Conservation (phyloP, 2,888 invertebrate species). For the Campoplex nolae region DNA sequence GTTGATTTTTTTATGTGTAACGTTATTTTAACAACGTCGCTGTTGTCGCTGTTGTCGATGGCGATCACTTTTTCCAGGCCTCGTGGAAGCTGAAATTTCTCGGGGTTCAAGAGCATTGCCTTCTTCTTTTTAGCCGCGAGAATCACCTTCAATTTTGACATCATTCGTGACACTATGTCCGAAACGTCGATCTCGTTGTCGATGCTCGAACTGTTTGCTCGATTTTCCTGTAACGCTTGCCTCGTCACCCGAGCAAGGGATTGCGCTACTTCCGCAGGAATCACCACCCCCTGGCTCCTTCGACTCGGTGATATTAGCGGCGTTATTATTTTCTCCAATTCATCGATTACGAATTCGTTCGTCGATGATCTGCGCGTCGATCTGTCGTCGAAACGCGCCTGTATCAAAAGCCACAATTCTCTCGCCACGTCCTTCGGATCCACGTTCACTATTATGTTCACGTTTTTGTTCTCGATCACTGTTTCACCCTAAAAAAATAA, state of each 20-base stretch:
- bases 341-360: conserved; percentile 33
- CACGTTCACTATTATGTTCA: conserved; percentile 74
- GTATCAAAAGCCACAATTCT: conserved; percentile 73
- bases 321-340: conserved; percentile 67
- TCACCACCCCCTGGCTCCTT: conserved; percentile 59
- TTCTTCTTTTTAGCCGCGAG: neutral
- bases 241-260: conserved; percentile 71
- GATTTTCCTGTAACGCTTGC: conserved; percentile 54
- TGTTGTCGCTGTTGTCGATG: neutral
- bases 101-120: neutral
- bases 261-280: conserved; percentile 64
- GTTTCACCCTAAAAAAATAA: conserved; percentile 53
- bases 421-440: conserved; percentile 73
- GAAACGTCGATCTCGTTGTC: conserved; percentile 70
- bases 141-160: conserved; percentile 61
- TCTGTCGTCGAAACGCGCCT: conserved; percentile 63
- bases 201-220: conserved; percentile 25
- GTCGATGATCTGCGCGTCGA: conserved; percentile 26
- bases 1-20: conserved; percentile 42
- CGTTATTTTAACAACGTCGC: conserved; percentile 23
- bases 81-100: neutral
- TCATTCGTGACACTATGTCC: conserved; percentile 71
- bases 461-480: conserved; percentile 73
- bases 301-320: conserved; percentile 70
- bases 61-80: neutral